phyloP scores from a whole-genome alignment of 1,140 invertebrate genomes.

The Lasioglossum baleicum region DNA sequence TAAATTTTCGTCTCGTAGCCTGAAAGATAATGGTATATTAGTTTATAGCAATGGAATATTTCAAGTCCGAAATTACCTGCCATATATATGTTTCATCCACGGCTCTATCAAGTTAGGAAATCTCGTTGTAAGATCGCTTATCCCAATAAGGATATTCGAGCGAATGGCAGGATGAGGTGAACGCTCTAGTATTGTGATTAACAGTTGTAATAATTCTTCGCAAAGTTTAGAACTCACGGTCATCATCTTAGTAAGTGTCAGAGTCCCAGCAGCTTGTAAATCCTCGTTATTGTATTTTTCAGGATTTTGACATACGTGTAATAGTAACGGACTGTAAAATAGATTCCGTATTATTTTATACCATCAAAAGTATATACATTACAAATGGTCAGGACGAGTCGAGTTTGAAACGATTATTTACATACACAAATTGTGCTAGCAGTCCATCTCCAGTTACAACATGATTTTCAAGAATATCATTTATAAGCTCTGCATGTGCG shows the following conservation, averaged over 20 bases:
- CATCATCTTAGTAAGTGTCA: slow-evolving; percentile 92
- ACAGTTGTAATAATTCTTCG: slow-evolving; percentile 87
- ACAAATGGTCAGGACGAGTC: slow-evolving; percentile 60
- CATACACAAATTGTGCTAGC: slow-evolving; percentile 80
- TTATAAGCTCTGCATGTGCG: slow-evolving; percentile 90
- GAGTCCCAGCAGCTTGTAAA: slow-evolving; percentile 86
- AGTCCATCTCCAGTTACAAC: slow-evolving; percentile 83
- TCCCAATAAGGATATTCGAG: slow-evolving; percentile 91
- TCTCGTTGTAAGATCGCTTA: slow-evolving; percentile 91
- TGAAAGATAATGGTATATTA: slow-evolving; percentile 73
- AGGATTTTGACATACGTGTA: slow-evolving; percentile 82
- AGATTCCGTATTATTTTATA: neutral
- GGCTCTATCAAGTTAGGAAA: slow-evolving; percentile 96
- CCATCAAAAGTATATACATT: neutral
- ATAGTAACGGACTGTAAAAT: slow-evolving; percentile 75
- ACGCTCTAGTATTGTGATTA: slow-evolving; percentile 93
- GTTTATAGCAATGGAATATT: neutral
- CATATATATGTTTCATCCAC: slow-evolving; percentile 93
- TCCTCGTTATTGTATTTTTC: slow-evolving; percentile 81
- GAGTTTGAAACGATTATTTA: slow-evolving; percentile 64
- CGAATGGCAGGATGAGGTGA: slow-evolving; percentile 87
- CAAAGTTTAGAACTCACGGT: slow-evolving; percentile 91
- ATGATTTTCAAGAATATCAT: slow-evolving; percentile 88
- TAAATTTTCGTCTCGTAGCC: slow-evolving; percentile 87
- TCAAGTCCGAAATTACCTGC: slow-evolving; percentile 81